Percentiles rank a stretch among this genome's conserved stretches.
Conservation (phyloP, 2,797 vertebrate species). For the Anisognathus igniventris region DNA sequence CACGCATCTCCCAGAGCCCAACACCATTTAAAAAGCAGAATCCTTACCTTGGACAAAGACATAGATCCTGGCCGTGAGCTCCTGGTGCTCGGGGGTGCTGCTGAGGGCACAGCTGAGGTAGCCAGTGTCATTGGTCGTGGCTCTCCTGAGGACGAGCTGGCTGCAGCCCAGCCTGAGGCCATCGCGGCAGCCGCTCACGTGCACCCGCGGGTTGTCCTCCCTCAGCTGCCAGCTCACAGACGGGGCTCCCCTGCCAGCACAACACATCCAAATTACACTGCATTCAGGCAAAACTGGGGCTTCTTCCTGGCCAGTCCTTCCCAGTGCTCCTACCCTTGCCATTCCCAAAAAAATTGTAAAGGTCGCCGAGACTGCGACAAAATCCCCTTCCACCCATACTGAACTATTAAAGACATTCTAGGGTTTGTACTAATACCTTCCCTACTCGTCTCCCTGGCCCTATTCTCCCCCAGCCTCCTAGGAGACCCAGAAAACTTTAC, state of each 20-base stretch:
- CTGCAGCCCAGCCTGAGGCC: conserved; percentile 71
- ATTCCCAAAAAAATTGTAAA: background rate
- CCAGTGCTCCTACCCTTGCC: background rate
- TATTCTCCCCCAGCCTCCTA: too few relatives aligned
- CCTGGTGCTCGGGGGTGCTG: background rate
- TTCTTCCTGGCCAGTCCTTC: background rate
- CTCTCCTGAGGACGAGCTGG: conserved; percentile 70
- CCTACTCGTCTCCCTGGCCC: too few relatives aligned
- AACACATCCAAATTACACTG: background rate
- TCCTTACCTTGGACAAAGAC: conserved; percentile 85
- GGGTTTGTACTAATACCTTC: too few relatives aligned
- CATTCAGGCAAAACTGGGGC: rapidly evolving
- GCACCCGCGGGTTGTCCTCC: conserved; percentile 53
- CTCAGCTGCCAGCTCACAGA: conserved; percentile 75
- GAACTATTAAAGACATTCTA: too few relatives aligned
- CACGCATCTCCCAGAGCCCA: rapidly evolving
- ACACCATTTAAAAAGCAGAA: rapidly evolving
- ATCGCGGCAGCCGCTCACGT: conserved; percentile 58
- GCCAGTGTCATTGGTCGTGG: conserved; percentile 78
- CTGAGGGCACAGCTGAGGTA: conserved; percentile 76
- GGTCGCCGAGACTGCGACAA: too few relatives aligned
- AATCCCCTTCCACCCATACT: too few relatives aligned
- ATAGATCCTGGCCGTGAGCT: conserved; percentile 67
- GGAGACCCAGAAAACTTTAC: too few relatives aligned
- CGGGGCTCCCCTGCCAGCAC: conserved; percentile 75